Conservation (phyloP, 1,140 invertebrate species). For the Orchesella cincta region DNA sequence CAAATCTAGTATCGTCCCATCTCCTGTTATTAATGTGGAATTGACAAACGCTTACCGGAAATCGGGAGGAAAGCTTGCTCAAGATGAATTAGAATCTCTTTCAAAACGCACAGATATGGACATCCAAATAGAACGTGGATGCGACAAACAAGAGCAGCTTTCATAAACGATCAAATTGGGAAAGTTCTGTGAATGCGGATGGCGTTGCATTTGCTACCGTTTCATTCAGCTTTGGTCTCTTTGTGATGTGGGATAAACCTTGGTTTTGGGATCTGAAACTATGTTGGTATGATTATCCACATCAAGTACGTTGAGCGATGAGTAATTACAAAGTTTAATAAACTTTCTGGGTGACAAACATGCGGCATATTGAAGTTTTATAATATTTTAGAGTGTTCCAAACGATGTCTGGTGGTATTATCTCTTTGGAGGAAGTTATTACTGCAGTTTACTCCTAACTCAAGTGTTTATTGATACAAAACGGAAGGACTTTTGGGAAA, state of each 20-base stretch:
- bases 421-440: constrained; percentile 91
- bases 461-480: constrained; percentile 92
- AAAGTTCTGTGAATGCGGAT: constrained; percentile 89
- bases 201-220: constrained; percentile 87
- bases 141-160: constrained; percentile 74
- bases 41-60: constrained; percentile 71
- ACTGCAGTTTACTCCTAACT: constrained; percentile 88
- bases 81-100: constrained; percentile 72
- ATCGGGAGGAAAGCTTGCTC: constrained; percentile 72
- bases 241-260: constrained; percentile 85
- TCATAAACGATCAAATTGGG: constrained; percentile 83
- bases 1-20: constrained; percentile 72
- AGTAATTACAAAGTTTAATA: background rate
- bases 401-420: constrained; percentile 91
- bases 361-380: no score
- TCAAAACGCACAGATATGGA: constrained; percentile 83
- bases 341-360: constrained; percentile 25
- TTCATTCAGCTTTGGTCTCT: constrained; percentile 79
- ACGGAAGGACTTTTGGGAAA: constrained; percentile 95
- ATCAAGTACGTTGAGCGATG: constrained; percentile 53
- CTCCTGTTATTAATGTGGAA: constrained; percentile 62
- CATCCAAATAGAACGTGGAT: constrained; percentile 88
- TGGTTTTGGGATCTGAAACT: constrained; percentile 92
- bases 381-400: no score
- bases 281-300: constrained; percentile 79